These are phyloP conservation scores for Petromus typicus DNA, from an alignment of 2,113 vertebrate genomes.

Conservation along the genomic window DNA sequence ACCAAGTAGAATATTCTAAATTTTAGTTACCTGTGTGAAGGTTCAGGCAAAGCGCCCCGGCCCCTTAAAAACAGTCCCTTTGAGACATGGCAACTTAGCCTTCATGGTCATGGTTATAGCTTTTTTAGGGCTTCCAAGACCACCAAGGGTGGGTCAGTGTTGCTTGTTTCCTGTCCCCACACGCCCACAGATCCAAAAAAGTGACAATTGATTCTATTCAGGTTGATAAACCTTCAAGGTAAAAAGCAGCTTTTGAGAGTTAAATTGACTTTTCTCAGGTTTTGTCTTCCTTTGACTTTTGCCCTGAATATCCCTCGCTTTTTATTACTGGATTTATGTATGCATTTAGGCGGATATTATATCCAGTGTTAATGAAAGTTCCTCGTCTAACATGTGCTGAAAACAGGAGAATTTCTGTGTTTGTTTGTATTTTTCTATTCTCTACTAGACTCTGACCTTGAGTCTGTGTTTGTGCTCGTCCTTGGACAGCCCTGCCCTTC, in stretches of 20 bases:
- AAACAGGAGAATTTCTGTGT: not conserved
- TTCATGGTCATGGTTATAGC: not conserved
- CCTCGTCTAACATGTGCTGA: not conserved
- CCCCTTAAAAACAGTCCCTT: not conserved
- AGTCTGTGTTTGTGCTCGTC: not conserved
- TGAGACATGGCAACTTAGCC: not conserved
- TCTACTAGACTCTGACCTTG: not conserved
- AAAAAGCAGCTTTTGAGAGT: not conserved
- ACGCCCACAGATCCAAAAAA: not conserved
- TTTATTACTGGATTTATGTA: conserved; percentile 11
- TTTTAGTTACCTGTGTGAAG: too few relatives aligned
- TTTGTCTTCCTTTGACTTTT: conserved; percentile 39
- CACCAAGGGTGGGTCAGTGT: not conserved
- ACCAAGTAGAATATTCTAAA: too few relatives aligned
- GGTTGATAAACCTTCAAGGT: conserved; percentile 18
- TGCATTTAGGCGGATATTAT: conserved; percentile 12
- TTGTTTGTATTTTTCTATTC: not conserved
- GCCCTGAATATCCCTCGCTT: not conserved
- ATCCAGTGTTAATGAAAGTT: not conserved
- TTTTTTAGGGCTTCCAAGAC: not conserved
- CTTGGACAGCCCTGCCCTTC: not conserved
- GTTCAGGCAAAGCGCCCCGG: not conserved
- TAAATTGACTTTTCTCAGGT: not conserved
- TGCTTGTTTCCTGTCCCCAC: conserved; percentile 14
- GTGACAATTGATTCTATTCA: conserved; percentile 11